Evolutionary conservation across 2,797 vertebrate genomes (phyloP), one percentile per base, ranked within the genome.

Genomic region (Sorex maritimensis): DNA sequence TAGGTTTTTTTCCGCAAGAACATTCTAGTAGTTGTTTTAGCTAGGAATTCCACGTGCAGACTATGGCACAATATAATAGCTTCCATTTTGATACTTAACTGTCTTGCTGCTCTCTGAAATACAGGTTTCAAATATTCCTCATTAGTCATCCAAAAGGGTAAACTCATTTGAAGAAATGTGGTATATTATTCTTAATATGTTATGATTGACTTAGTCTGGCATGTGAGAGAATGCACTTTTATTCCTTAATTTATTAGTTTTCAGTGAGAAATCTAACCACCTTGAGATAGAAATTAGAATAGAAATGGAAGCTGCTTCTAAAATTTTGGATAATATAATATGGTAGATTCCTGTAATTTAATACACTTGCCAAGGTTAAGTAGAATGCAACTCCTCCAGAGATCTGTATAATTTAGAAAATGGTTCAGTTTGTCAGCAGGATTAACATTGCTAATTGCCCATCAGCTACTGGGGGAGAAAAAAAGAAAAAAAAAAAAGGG

Each of bases 371-470:
- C 73, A 93, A 89, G 73, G 23, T 86, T 90, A 94, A 86, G 30
- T 86, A 86, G 10, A 72, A 82, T 75, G 9, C 2, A 24, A 90
- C 24, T 86, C 94, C 65, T 91, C 26, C 65, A 88, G 80, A 74
- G 80, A 74, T n/a, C 79, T 21, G 78, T 78, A 74, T 88, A 73
- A 86, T 96, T 96, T 90, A 82, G n/a, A 91, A 80, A 91, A 94
- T 24, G n/a, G 82, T 95, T 93, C 30, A 90, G 6, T 95, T 94
- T 93, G 38, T 94, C 81, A 80, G 34, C 78, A 95, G 63, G 63
- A 38, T 87, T 94, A 87, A 68, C 12, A 44, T 30, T 74, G 30
- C 68, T 95, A 73, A 88, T 80, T 94, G 52, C 72, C 30, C 38
- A 28, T 94, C 86, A 90, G 72, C 34, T 68, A 78, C 19, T 63